Conservation (phyloP, 1,140 invertebrate genomes). For the Drosophila tani region DNA sequence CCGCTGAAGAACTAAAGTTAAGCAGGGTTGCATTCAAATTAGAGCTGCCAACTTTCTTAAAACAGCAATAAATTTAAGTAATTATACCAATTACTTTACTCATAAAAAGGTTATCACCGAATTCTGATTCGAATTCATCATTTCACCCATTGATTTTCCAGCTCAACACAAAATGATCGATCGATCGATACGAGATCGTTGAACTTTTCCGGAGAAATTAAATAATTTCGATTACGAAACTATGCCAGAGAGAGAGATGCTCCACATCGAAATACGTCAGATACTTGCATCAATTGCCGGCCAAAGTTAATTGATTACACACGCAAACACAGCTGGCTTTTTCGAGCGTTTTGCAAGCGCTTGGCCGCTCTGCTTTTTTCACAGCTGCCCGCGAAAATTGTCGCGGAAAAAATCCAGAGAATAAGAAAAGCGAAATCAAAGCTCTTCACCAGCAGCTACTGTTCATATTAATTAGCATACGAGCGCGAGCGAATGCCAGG, state of each 20-base stretch:
- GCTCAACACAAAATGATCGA: conserved; percentile 15
- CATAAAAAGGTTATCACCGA: conserved; percentile 58
- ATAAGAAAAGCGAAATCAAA: conserved; percentile 27
- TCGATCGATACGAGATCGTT: conserved; percentile 33
- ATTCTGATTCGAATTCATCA: conserved; percentile 14
- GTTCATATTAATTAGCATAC: conserved; percentile 74
- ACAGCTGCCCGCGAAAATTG: conserved; percentile 50
- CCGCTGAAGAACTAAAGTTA: neutral
- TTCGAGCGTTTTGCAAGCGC: conserved; percentile 21
- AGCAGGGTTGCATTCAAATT: neutral
- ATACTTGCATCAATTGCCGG: conserved; percentile 46
- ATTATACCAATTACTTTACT: conserved; percentile 14
- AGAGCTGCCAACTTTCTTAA: too few species aligned
- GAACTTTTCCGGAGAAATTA: conserved; percentile 34
- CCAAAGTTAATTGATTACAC: conserved; percentile 48
- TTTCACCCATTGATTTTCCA: conserved; percentile 36
- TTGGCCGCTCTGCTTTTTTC: conserved; percentile 17
- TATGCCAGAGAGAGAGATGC: conserved; percentile 15
- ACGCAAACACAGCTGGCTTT: conserved; percentile 41
- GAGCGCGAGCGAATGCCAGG: conserved; percentile 22
- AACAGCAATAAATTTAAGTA: neutral
- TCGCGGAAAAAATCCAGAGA: conserved; percentile 4
- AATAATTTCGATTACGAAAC: conserved; percentile 42
- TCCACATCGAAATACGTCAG: conserved; percentile 18
- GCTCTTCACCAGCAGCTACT: conserved; percentile 38